Percentiles rank a stretch among this genome's conserved stretches.
Evolutionary conservation across 1,140 invertebrate species (phyloP).

Genomic region (Drosophila ananassae): DNA sequence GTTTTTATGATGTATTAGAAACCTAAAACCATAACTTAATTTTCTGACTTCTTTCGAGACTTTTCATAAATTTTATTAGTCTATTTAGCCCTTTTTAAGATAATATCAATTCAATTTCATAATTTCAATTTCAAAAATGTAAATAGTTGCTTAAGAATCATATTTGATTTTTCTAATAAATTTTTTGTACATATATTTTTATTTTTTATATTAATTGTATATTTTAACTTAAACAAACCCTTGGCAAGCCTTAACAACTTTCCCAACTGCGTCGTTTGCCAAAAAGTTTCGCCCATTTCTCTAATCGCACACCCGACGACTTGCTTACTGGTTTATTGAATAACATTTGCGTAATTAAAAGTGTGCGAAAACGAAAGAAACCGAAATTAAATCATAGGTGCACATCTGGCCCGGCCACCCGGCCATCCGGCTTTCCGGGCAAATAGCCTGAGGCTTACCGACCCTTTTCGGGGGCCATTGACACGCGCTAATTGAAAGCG

Average conservation of each 20-base stretch:
- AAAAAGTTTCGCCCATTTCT: constrained; percentile 62
- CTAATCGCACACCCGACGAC: constrained; percentile 23
- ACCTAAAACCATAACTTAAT: neutral
- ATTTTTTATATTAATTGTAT: neutral
- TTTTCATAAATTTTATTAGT: neutral
- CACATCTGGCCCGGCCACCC: neutral
- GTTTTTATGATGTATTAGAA: neutral
- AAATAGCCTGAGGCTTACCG: neutral
- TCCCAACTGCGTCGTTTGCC: neutral
- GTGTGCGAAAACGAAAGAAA: constrained; percentile 54
- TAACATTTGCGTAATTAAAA: constrained; percentile 79
- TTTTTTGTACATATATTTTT: neutral
- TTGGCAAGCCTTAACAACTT: constrained; percentile 1
- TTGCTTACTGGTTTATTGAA: constrained; percentile 58
- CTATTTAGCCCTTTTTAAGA: too few relatives aligned
- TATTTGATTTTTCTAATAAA: too few relatives aligned
- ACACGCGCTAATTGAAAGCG: constrained; percentile 70
- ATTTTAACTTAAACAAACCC: constrained; percentile 9
- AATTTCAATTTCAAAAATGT: too few relatives aligned
- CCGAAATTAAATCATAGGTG: constrained; percentile 69
- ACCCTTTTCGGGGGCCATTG: constrained; percentile 63
- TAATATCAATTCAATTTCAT: too few relatives aligned
- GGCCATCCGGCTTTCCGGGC: neutral
- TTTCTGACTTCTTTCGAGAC: neutral
- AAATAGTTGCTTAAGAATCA: too few relatives aligned